phyloP scores from a whole-genome alignment of 2,888 invertebrate species.

The Morpho achilles region DNA sequence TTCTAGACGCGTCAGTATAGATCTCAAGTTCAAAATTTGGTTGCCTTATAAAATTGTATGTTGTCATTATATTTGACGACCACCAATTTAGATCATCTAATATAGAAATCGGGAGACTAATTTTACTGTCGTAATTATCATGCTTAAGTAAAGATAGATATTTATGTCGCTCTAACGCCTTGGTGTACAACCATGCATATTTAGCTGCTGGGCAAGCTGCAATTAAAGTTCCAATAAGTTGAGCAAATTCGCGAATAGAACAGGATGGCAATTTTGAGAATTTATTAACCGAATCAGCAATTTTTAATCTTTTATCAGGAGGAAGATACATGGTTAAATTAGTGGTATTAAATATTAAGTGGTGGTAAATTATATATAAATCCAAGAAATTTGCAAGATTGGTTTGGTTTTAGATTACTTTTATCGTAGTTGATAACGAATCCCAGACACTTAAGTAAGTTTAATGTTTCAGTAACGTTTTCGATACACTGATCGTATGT shows the following conservation, averaged over 20 bases:
- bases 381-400: constrained; percentile 14
- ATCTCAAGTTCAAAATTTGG: no score
- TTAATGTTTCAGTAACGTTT: constrained; percentile 12
- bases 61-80: background rate
- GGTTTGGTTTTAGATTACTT: constrained; percentile 14
- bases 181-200: constrained; percentile 26
- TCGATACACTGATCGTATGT: constrained; percentile 5
- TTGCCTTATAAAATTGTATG: background rate
- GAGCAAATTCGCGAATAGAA: constrained; percentile 22
- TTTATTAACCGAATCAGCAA: constrained; percentile 4
- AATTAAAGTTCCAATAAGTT: constrained; percentile 23
- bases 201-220: constrained; percentile 28
- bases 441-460: constrained; percentile 12
- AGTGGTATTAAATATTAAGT: no score
- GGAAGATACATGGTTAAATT: constrained; percentile 12
- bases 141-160: constrained; percentile 8
- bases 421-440: constrained; percentile 20
- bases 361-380: constrained; percentile 17
- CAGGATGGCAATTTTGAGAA: constrained; percentile 6
- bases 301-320: constrained; percentile 11
- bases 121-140: background rate
- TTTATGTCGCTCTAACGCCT: constrained; percentile 21
- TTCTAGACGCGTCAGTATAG: background rate
- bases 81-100: background rate
- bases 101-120: constrained; percentile 6